phyloP scores from a whole-genome alignment of 2,113 vertebrate species.

The Gobio gobio region DNA sequence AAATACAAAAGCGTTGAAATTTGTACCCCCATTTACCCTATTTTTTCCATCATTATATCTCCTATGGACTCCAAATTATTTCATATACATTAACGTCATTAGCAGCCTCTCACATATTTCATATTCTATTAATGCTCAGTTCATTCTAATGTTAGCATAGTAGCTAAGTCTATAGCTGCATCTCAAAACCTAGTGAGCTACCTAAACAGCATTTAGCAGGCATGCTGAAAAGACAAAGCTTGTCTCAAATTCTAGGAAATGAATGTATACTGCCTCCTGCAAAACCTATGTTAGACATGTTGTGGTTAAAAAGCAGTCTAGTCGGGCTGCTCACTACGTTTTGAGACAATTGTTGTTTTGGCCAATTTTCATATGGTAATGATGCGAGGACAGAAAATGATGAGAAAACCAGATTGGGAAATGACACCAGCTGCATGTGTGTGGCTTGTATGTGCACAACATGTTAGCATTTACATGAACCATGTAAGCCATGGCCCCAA shows the following conservation, averaged over 20 bases:
- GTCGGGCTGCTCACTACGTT: neutral
- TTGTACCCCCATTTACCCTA: too few relatives aligned
- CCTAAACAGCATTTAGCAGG: too few relatives aligned
- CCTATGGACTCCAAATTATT: neutral
- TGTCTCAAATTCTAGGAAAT: neutral
- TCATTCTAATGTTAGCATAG: too few relatives aligned
- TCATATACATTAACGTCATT: too few relatives aligned
- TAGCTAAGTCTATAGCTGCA: too few relatives aligned
- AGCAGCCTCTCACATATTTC: too few relatives aligned
- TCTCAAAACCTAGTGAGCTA: too few relatives aligned
- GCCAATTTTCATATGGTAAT: neutral
- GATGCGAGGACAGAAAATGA: neutral
- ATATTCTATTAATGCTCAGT: too few relatives aligned
- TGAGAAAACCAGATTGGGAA: neutral
- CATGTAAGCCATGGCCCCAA: neutral
- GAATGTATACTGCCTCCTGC: neutral
- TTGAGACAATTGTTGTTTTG: neutral
- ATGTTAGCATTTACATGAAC: neutral
- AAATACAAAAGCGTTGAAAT: too few relatives aligned
- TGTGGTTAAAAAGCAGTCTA: neutral
- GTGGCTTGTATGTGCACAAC: neutral
- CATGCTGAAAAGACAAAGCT: neutral
- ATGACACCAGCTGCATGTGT: neutral
- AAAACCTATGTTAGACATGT: neutral
- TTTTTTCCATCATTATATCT: neutral